These are phyloP conservation scores for Deilephila porcellus DNA, from an alignment of 2,888 invertebrate species.

Conservation along the genomic window DNA sequence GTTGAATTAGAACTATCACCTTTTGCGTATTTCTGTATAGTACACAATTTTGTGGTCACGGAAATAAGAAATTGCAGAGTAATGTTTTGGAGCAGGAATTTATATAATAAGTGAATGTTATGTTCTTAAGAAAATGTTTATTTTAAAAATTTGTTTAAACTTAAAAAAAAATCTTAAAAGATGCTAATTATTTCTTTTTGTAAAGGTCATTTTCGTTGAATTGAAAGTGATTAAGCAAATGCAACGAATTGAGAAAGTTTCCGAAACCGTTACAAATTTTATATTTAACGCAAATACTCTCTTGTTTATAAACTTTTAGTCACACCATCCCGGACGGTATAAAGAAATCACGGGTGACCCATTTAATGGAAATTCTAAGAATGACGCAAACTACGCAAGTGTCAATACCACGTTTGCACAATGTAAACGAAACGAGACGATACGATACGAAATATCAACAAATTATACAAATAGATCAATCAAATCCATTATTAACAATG, in stretches of 20 bases:
- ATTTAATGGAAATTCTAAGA: conserved; percentile 5
- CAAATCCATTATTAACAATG: not conserved
- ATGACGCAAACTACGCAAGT: conserved; percentile 9
- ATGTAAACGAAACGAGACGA: conserved; percentile 1
- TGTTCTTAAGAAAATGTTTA: no score
- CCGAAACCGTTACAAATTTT: not conserved
- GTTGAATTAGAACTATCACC: conserved; percentile 32
- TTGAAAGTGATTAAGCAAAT: not conserved
- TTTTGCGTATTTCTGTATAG: conserved; percentile 28
- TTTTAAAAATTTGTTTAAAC: no score
- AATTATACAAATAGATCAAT: not conserved
- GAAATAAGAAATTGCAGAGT: conserved; percentile 20
- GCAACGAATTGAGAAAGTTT: conserved; percentile 1
- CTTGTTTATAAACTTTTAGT: conserved; percentile 1
- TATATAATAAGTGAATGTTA: not conserved
- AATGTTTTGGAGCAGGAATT: not conserved
- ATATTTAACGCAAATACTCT: not conserved
- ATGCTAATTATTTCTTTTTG: not conserved
- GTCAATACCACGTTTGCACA: not conserved
- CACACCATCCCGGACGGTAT: not conserved
- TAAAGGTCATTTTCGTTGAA: not conserved
- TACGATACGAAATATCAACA: not conserved
- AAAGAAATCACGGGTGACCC: not conserved
- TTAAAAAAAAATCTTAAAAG: not conserved
- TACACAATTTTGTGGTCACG: conserved; percentile 29